Evolutionary conservation across 1,140 invertebrate genomes (phyloP), one percentile per base, ranked within the genome.

Genomic region (Helicoverpa zea): DNA sequence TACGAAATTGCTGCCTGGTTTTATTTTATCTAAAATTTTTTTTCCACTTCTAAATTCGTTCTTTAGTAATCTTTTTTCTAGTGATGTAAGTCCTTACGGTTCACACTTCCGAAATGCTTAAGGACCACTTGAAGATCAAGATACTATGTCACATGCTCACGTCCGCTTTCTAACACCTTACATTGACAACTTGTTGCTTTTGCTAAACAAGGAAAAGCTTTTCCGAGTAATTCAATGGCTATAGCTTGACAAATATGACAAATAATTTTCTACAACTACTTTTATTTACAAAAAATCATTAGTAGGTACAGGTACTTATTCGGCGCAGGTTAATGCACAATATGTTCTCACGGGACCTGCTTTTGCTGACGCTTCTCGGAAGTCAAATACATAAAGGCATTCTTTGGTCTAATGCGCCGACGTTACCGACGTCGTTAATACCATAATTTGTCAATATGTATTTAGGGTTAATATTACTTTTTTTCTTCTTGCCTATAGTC

Each of bases 381-480:
- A 79, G 64, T 58, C 63, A 70, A 78, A 77, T 77, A 61, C 75
- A 64, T 77, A 56, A 78, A 78, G 52, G 29, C 63, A 58, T 58
- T 70, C 52, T 70, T 68, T 79, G 54, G n/a, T 70, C 61, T 77
- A 58, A 79, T 70, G 49, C 23, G 64, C 16, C 52, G 76, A 52
- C 52, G 16, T 78, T 79, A 58, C 76, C 63, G 43, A 51, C 49
- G 11, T 54, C 14, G 76, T 56, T 52, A 66, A 58, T 56, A 12
- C 43, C 43, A 77, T 29, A 77, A 77, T 77, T 77, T 54, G 59
- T 77, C 59, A 77, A 77, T 77, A 77, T 77, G 64, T 66, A 54
- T 11, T 49, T n/a, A 14, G 13, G 54, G 52, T 35, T 58, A 2
- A 43, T 73, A 43, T 75, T 61, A 58, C 12, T n/a, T 56, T 75